Evolutionary conservation across 1,140 invertebrate species (phyloP).

Genomic region (Dreissena polymorpha): DNA sequence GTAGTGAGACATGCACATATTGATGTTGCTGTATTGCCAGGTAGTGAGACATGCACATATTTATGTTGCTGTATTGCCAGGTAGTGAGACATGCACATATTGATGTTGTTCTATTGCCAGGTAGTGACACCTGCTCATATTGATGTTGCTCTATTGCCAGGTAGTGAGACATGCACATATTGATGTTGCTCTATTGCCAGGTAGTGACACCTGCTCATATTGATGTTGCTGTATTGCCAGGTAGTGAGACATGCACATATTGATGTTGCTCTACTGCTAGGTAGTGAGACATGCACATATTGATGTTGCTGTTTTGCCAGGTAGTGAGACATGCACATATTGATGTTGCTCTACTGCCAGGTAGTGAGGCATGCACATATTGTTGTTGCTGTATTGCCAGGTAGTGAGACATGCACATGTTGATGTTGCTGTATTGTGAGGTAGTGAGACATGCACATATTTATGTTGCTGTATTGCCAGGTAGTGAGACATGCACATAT

Average conservation of each 20-base stretch:
- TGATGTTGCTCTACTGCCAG: conserved; percentile 75
- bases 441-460: conserved; percentile 77
- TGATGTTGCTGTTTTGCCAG: conserved; percentile 75
- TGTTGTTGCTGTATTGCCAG: conserved; percentile 75
- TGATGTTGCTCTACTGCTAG: conserved; percentile 75
- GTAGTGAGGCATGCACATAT: conserved; percentile 77
- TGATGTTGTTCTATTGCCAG: conserved; percentile 75
- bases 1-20: conserved; percentile 77
- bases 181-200: conserved; percentile 75
- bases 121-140: conserved; percentile 77
- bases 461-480: conserved; percentile 75
- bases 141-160: conserved; percentile 75
- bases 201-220: conserved; percentile 77
- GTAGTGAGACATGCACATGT: conserved; percentile 77
- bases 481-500: conserved; percentile 77
- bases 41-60: conserved; percentile 77
- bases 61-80: conserved; percentile 75
- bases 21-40: conserved; percentile 75
- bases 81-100: conserved; percentile 77
- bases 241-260: conserved; percentile 77
- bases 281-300: conserved; percentile 77
- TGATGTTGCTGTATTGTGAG: conserved; percentile 75
- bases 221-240: conserved; percentile 75
- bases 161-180: conserved; percentile 77
- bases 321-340: conserved; percentile 77